These are phyloP conservation scores for Tribolium freemani DNA, from an alignment of 2,888 invertebrate genomes.

Conservation along the genomic window DNA sequence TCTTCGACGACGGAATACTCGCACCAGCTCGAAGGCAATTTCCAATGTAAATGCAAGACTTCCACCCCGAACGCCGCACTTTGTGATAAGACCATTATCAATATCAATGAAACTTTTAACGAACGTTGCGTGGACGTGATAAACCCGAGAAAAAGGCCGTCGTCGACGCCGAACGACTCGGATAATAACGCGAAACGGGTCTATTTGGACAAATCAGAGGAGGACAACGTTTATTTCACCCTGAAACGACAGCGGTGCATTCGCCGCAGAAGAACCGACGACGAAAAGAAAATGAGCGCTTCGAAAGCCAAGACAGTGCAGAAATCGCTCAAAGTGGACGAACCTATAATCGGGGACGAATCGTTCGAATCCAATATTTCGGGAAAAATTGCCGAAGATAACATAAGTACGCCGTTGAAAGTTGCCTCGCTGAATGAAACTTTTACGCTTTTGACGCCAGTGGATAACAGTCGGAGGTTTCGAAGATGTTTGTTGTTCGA, in stretches of 20 bases:
- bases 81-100: slow-evolving; percentile 63
- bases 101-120: slow-evolving; percentile 63
- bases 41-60: slow-evolving; percentile 57
- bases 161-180: slow-evolving; percentile 42
- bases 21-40: slow-evolving; percentile 60
- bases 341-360: slow-evolving; percentile 35
- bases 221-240: slow-evolving; percentile 58
- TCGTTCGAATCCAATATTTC: slow-evolving; percentile 51
- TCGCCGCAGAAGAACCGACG: slow-evolving; percentile 68
- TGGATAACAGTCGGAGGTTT: slow-evolving; percentile 54
- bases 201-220: slow-evolving; percentile 49
- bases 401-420: slow-evolving; percentile 56
- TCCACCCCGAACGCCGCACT: slow-evolving; percentile 26
- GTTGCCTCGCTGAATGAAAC: slow-evolving; percentile 28
- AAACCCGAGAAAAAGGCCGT: slow-evolving; percentile 52
- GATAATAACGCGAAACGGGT: slow-evolving; percentile 50
- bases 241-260: slow-evolving; percentile 74
- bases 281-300: slow-evolving; percentile 44
- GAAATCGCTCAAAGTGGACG: slow-evolving; percentile 46
- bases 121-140: slow-evolving; percentile 63
- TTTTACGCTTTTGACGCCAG: slow-evolving; percentile 46
- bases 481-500: slow-evolving; percentile 67
- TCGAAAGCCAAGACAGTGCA: too few species aligned
- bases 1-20: slow-evolving; percentile 60
- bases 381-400: slow-evolving; percentile 29